Evolutionary conservation across 2,113 vertebrate species (phyloP), one percentile per base, ranked within the genome.

Genomic region (Columba janthina): DNA sequence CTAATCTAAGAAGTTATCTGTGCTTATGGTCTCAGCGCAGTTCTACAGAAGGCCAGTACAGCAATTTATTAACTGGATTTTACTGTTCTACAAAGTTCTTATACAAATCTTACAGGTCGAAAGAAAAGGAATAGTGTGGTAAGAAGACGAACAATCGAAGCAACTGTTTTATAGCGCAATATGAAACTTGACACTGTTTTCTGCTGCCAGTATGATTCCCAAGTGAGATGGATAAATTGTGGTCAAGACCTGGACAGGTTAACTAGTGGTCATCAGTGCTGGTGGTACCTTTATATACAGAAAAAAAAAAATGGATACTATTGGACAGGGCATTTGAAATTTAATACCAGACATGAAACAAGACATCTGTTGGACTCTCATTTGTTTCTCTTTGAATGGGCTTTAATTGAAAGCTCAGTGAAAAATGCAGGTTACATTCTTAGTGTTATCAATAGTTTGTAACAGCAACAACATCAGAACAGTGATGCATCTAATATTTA

Each of bases 321-420:
- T 88, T 85, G 93, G 89, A 92, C 83, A 91, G 69, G 66, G 96
- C 90, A 96, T 94, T 53, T 94, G 92, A 97, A 98, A 98, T 97
- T 93, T 93, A 97, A 97, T 95, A 97, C 96, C 90, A 89, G 92
- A 88, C 92, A 92, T 96, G 94, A 98, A 97, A 95, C 88, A 94
- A 98, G 78, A 97, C 90, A 98, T 97, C 94, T 94, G 96, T 88
- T 60, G 94, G 93, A 96, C 93, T 84, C 97, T 95, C 85, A 85
- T 94, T 81, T 94, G 88, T 96, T 96, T 98, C 97, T 94, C 97
- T 98, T 98, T 94, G 94, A 98, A 97, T 76, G 97, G 97, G 97
- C 96, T 98, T 98, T 98, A 98, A 98, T 98, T 97, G 97, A 98
- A 97, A 98, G 97, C 88, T 89, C 96, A 93, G 97, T 98, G 97